Conservation (phyloP, 2,797 vertebrate genomes). For the Mus caroli region DNA sequence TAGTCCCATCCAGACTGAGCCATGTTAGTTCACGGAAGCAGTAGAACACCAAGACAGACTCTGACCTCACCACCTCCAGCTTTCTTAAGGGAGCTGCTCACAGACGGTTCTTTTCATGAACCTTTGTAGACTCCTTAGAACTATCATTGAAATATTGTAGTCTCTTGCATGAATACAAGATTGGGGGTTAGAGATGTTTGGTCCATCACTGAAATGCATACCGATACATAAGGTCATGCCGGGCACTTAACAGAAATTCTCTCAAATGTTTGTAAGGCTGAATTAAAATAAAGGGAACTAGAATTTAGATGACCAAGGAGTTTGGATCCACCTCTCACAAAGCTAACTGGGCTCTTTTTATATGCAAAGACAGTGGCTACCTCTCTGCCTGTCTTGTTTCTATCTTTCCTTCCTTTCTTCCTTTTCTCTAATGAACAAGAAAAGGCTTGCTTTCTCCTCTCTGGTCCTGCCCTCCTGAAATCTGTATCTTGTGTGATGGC, state of each 20-base stretch:
- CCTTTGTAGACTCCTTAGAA: background rate
- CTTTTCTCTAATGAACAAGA: background rate
- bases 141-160: background rate
- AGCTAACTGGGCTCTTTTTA: conserved; percentile 30
- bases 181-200: background rate
- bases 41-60: background rate
- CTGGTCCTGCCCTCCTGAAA: background rate
- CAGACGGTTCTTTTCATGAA: background rate
- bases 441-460: background rate
- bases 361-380: background rate
- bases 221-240: background rate
- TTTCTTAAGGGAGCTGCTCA: background rate
- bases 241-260: background rate
- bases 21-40: background rate
- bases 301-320: background rate
- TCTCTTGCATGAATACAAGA: background rate
- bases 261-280: background rate
- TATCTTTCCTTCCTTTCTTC: background rate
- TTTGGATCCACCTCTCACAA: conserved; percentile 19
- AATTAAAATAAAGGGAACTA: conserved; percentile 44
- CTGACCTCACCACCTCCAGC: too few relatives aligned
- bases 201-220: background rate
- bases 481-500: background rate
- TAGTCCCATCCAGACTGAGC: background rate
- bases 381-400: background rate